These are phyloP conservation scores for Orthosia incerta DNA, from an alignment of 2,888 invertebrate species.

Conservation along the genomic window DNA sequence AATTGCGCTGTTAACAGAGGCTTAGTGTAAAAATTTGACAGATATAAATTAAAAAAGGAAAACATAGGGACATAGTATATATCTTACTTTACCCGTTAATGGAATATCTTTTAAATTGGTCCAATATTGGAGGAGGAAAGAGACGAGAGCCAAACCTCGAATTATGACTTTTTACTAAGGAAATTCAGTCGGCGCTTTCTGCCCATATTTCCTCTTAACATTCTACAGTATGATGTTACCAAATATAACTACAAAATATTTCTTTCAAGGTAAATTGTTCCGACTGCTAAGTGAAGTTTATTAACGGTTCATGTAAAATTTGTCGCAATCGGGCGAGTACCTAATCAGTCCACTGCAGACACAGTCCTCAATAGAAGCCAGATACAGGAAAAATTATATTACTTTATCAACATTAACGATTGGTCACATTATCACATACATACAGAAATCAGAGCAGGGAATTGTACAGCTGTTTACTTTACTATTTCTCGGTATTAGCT, in stretches of 20 bases:
- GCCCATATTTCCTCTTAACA: too few species aligned
- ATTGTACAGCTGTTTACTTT: slow-evolving; percentile 45
- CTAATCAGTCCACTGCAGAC: slow-evolving; percentile 35
- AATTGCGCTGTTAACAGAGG: too few species aligned
- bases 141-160: too few species aligned
- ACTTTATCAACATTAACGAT: slow-evolving; percentile 54
- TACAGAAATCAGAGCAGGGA: slow-evolving; percentile 52
- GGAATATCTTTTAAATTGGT: too few species aligned
- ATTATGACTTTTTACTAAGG: too few species aligned
- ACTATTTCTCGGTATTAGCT: slow-evolving; percentile 45
- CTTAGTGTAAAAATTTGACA: too few species aligned
- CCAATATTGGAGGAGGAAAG: too few species aligned
- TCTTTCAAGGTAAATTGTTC: slow-evolving; percentile 40
- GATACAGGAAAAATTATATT: slow-evolving; percentile 60
- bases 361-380: slow-evolving; percentile 40
- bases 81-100: too few species aligned
- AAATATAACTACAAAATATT: slow-evolving; percentile 18
- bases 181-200: too few species aligned
- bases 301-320: slow-evolving; percentile 35
- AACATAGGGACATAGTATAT: too few species aligned
- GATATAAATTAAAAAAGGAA: too few species aligned
- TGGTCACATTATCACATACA: slow-evolving; percentile 49
- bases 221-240: slow-evolving; percentile 2
- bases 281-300: slow-evolving; percentile 25
- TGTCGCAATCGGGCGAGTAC: slow-evolving; percentile 25